A percentile compares a stretch with the other conserved stretches of the same genome.
phyloP scores from a whole-genome alignment of 2,797 vertebrate genomes.

The Pantherophis vulpinus region DNA sequence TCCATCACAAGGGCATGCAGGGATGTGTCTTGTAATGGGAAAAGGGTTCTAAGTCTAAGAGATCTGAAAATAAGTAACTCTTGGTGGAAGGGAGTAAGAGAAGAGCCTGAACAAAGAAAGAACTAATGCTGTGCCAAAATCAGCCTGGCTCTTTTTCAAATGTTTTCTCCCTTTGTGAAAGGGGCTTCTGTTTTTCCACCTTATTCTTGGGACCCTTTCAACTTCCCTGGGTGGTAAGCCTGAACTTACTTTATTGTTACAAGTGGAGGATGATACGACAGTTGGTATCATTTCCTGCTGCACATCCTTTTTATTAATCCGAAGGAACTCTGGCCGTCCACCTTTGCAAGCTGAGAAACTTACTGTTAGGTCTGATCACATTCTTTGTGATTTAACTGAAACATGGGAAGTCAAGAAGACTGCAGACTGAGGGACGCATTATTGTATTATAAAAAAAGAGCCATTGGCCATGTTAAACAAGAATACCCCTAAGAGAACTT shows the following conservation, averaged over 20 bases:
- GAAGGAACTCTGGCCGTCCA: not conserved
- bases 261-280: not conserved
- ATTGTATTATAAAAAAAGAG: not conserved
- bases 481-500: not conserved
- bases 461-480: not conserved
- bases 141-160: not conserved
- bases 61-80: slow-evolving; percentile 31
- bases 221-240: not conserved
- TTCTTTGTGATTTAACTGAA: not conserved
- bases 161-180: not conserved
- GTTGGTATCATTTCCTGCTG: not conserved
- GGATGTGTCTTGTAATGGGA: not conserved
- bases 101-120: not conserved
- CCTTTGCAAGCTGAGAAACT: not conserved
- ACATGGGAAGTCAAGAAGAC: not conserved
- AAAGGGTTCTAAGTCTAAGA: slow-evolving; percentile 12
- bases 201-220: not conserved
- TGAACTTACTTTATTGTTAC: not conserved
- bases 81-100: not conserved
- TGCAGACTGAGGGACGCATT: not conserved
- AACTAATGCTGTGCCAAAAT: not conserved
- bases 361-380: not conserved
- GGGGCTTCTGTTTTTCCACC: not conserved
- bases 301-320: not conserved
- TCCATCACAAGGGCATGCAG: slow-evolving; percentile 8